Conservation (phyloP, 2,888 invertebrate species). For the Cryptus armator region DNA sequence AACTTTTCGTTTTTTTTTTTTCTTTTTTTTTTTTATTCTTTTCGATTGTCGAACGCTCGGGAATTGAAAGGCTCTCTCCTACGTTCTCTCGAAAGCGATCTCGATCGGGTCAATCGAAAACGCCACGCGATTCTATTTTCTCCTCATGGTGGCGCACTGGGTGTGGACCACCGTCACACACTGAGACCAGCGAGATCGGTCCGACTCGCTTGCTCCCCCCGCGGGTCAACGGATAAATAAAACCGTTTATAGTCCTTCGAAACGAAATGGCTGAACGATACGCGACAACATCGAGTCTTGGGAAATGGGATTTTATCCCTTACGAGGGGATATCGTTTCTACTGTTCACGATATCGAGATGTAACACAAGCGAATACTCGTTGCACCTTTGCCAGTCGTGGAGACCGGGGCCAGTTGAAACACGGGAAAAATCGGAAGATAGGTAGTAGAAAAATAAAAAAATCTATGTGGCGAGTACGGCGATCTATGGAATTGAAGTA, state of each 20-base stretch:
- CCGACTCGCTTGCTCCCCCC: slow-evolving; percentile 12
- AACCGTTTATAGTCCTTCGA: slow-evolving; percentile 74
- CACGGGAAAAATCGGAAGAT: too few relatives aligned
- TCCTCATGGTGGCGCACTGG: slow-evolving; percentile 29
- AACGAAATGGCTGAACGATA: slow-evolving; percentile 60
- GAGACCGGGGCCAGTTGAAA: too few relatives aligned
- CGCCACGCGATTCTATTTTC: slow-evolving; percentile 78
- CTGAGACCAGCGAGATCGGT: slow-evolving; percentile 60
- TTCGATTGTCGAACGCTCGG: slow-evolving; percentile 71
- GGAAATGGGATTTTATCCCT: slow-evolving; percentile 78
- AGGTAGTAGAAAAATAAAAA: too few relatives aligned
- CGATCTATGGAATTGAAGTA: too few relatives aligned
- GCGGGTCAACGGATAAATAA: slow-evolving; percentile 71
- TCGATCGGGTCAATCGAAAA: slow-evolving; percentile 75
- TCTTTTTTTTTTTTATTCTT: slow-evolving; percentile 39
- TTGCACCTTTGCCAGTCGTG: slow-evolving; percentile 20
- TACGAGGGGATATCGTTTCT: slow-evolving; percentile 55
- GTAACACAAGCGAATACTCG: not conserved
- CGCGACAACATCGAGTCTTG: slow-evolving; percentile 73
- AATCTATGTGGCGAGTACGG: too few relatives aligned
- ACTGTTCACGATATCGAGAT: not conserved
- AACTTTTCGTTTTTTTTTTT: slow-evolving; percentile 34
- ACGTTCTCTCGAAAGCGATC: slow-evolving; percentile 73
- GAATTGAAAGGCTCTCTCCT: slow-evolving; percentile 81
- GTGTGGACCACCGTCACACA: slow-evolving; percentile 30